A percentile compares a stretch with the other conserved stretches of the same genome.
These are phyloP conservation scores for Pachyuromys duprasi DNA, from an alignment of 2,797 vertebrate species.

Conservation along the genomic window DNA sequence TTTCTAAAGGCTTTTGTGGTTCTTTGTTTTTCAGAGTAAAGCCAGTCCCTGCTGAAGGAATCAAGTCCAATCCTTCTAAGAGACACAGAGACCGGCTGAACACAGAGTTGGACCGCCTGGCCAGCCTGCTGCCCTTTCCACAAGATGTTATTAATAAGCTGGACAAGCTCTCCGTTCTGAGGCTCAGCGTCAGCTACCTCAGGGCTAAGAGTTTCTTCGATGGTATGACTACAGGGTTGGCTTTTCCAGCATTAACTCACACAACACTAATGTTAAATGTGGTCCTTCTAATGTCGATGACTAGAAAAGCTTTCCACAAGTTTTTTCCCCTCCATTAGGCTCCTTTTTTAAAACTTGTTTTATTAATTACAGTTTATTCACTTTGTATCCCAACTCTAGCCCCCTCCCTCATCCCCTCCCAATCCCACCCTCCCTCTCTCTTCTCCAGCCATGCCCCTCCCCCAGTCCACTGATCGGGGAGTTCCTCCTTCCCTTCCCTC, in stretches of 20 bases:
- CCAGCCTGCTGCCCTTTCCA: slow-evolving; percentile 91
- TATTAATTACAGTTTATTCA: too few relatives aligned
- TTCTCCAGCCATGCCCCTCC: too few relatives aligned
- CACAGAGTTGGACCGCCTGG: slow-evolving; percentile 91
- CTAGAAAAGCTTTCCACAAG: slow-evolving; percentile 33
- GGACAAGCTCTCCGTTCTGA: slow-evolving; percentile 93
- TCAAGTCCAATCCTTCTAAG: slow-evolving; percentile 93
- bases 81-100: slow-evolving; percentile 93
- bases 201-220: slow-evolving; percentile 93
- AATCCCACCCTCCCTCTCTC: too few relatives aligned
- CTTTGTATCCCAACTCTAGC: too few relatives aligned
- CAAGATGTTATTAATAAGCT: slow-evolving; percentile 92
- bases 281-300: slow-evolving; percentile 68
- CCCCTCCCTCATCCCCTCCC: too few relatives aligned
- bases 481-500: too few relatives aligned
- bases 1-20: slow-evolving; percentile 44
- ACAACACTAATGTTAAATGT: slow-evolving; percentile 9
- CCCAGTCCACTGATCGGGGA: too few relatives aligned
- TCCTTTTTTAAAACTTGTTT: too few relatives aligned
- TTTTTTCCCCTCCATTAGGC: background rate
- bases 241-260: slow-evolving; percentile 58
- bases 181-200: slow-evolving; percentile 93
- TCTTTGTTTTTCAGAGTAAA: slow-evolving; percentile 86
- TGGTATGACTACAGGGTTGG: slow-evolving; percentile 86
- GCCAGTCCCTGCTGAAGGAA: slow-evolving; percentile 87